Conservation (phyloP, 2,113 vertebrate species). For the Taurulus bubalis region DNA sequence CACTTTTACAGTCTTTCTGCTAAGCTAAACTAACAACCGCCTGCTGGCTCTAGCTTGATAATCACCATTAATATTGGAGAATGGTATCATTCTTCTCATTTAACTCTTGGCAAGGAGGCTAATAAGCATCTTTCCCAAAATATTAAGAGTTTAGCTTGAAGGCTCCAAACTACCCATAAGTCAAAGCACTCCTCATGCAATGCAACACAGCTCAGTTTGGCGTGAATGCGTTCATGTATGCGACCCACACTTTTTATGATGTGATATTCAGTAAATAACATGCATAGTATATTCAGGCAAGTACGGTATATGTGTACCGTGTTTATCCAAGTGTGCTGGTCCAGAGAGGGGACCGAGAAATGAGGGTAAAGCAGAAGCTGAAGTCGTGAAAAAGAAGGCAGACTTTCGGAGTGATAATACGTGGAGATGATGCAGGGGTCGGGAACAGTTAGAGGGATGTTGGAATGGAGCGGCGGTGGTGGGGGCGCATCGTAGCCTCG, state of each 20-base stretch:
- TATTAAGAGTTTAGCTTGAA: background rate
- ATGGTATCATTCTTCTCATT: background rate
- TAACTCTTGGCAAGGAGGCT: background rate
- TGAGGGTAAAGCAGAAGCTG: constrained; percentile 16
- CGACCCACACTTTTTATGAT: background rate
- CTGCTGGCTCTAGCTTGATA: background rate
- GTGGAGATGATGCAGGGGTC: background rate
- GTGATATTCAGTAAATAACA: background rate
- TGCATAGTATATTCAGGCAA: background rate
- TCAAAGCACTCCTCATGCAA: too few species aligned
- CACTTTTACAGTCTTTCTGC: background rate
- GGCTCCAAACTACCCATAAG: background rate
- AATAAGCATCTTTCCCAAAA: background rate
- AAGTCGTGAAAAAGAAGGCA: background rate
- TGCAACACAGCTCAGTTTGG: background rate
- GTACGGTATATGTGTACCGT: background rate
- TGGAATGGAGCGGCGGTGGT: constrained; percentile 28
- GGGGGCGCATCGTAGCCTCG: constrained; percentile 43
- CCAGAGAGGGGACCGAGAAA: background rate
- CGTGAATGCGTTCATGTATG: background rate
- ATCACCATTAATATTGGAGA: background rate
- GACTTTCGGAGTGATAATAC: constrained; percentile 4
- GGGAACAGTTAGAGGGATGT: constrained; percentile 16
- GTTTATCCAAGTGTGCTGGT: background rate
- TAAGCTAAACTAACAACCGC: background rate